These are phyloP conservation scores for Pachyrhynchus sulphureomaculatus DNA, from an alignment of 1,140 invertebrate genomes.

Conservation along the genomic window DNA sequence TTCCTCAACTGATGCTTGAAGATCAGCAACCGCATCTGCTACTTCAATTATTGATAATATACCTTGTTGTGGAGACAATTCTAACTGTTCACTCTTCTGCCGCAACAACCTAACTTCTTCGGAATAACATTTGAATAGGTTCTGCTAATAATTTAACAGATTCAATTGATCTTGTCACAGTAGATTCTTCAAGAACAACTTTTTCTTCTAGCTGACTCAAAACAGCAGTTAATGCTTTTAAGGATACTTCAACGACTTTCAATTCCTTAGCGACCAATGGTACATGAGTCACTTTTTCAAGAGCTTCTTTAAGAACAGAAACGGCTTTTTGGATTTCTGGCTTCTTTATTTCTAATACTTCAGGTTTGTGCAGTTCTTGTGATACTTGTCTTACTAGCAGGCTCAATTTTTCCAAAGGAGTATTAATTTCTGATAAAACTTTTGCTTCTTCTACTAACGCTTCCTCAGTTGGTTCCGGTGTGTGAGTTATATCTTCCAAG, in stretches of 20 bases:
- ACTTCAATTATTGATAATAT: conserved; percentile 26
- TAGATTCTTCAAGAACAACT: neutral
- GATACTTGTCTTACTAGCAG: neutral
- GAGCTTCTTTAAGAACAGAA: neutral
- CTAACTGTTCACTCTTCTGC: neutral
- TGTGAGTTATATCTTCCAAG: neutral
- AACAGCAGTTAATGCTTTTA: neutral
- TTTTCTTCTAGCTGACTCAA: neutral
- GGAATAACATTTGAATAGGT: neutral
- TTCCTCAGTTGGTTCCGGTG: neutral
- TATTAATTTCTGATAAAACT: conserved; percentile 15
- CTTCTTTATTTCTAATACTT: conserved; percentile 11
- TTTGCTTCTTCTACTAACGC: neutral
- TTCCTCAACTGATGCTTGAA: conserved; percentile 1
- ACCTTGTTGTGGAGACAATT: conserved; percentile 18
- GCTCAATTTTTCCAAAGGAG: conserved; percentile 1
- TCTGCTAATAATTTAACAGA: neutral
- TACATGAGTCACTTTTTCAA: neutral
- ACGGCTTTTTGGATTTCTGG: conserved; percentile 19
- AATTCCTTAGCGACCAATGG: neutral
- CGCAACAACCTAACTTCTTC: conserved; percentile 14
- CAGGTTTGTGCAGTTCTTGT: conserved; percentile 14
- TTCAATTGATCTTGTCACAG: neutral
- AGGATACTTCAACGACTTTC: conserved; percentile 1
- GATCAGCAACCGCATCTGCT: neutral